Evolutionary conservation across 2,797 vertebrate species (phyloP).

Genomic region (Gambusia yucatana): DNA sequence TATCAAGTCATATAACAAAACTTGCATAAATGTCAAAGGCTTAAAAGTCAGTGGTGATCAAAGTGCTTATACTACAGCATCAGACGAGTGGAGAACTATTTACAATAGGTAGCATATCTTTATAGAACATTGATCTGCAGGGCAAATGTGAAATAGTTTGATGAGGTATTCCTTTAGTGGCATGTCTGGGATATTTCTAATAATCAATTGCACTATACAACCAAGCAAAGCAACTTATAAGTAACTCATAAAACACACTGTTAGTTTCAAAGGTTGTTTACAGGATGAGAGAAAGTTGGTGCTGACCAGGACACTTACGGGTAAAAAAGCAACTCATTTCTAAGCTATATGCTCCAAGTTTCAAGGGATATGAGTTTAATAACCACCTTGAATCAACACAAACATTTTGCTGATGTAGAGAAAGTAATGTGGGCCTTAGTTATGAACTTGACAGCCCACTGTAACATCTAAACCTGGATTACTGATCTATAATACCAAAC

Average conservation of each 20-base stretch:
- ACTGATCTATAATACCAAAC: neutral
- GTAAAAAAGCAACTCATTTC: neutral
- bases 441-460: neutral
- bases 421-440: neutral
- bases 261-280: neutral
- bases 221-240: neutral
- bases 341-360: neutral
- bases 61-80: neutral
- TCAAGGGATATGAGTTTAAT: neutral
- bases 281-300: neutral
- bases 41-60: neutral
- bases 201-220: neutral
- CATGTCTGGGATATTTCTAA: neutral
- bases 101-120: neutral
- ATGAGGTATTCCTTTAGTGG: neutral
- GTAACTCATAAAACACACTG: neutral
- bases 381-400: neutral
- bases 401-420: neutral
- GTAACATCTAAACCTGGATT: neutral
- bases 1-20: neutral
- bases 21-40: neutral
- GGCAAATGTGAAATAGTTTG: neutral
- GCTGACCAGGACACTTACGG: neutral
- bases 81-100: neutral
- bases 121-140: neutral